Conservation (phyloP, 2,113 vertebrate species). For the Struthio camelus region DNA sequence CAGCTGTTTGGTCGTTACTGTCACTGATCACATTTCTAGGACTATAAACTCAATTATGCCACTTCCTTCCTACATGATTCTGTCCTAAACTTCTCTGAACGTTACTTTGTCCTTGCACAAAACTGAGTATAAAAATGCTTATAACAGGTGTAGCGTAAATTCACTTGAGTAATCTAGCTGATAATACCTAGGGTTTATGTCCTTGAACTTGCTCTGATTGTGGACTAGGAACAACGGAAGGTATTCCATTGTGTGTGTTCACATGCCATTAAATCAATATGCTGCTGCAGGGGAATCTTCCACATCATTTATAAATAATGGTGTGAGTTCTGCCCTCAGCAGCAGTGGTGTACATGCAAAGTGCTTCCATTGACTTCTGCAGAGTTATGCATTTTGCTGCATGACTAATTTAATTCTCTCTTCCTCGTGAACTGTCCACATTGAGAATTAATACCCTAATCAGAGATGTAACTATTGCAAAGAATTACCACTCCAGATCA, state of each 20-base stretch:
- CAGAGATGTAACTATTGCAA: background rate
- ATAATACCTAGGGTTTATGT: background rate
- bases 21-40: background rate
- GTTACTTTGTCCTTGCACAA: background rate
- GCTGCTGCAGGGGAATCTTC: conserved; percentile 52
- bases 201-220: background rate
- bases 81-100: background rate
- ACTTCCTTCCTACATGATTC: background rate
- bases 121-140: background rate
- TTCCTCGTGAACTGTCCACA: background rate
- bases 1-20: background rate
- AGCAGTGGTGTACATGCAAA: background rate
- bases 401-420: background rate
- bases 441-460: background rate
- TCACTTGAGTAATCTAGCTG: background rate
- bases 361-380: conserved; percentile 43
- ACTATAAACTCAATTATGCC: background rate
- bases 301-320: conserved; percentile 52
- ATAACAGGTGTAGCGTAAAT: background rate
- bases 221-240: background rate
- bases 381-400: conserved; percentile 25
- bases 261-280: conserved; percentile 45
- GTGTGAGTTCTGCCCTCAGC: conserved; percentile 3
- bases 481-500: background rate
- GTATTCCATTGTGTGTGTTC: background rate